Evolutionary conservation across 2,113 vertebrate genomes (phyloP).

Genomic region (Pygoscelis antarcticus): DNA sequence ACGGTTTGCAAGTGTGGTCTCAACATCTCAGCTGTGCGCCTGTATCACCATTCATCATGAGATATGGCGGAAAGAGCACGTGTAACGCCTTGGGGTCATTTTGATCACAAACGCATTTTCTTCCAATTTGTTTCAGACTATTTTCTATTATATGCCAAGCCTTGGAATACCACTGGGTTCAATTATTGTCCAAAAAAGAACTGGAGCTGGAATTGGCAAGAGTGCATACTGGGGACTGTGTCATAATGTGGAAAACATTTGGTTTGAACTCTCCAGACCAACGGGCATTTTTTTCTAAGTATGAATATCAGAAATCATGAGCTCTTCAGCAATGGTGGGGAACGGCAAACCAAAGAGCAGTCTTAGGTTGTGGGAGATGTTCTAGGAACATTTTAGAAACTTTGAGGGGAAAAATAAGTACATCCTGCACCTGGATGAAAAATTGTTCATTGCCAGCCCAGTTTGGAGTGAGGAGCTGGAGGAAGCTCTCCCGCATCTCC

Average conservation of each 20-base stretch:
- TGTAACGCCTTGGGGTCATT: not conserved
- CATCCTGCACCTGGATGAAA: not conserved
- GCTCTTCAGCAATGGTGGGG: not conserved
- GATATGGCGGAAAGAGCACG: not conserved
- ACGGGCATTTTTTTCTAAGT: not conserved
- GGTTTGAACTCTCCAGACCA: not conserved
- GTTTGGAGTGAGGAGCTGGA: not conserved
- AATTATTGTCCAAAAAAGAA: not conserved
- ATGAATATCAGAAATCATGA: not conserved
- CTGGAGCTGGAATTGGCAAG: not conserved
- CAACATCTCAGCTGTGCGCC: not conserved
- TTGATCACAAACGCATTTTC: not conserved
- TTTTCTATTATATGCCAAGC: not conserved
- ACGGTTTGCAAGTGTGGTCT: not conserved
- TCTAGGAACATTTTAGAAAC: not conserved
- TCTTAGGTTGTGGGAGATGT: not conserved
- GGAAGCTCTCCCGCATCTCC: accelerated
- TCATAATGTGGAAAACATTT: not conserved
- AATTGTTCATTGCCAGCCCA: not conserved
- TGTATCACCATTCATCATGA: not conserved
- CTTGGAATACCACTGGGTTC: not conserved
- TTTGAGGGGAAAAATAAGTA: not conserved
- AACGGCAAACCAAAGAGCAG: not conserved
- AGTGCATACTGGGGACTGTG: not conserved
- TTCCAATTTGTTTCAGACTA: not conserved